Percentiles rank a stretch among this genome's conserved stretches.
Conservation (phyloP, 2,113 vertebrate species). For the Agapornis roseicollis region DNA sequence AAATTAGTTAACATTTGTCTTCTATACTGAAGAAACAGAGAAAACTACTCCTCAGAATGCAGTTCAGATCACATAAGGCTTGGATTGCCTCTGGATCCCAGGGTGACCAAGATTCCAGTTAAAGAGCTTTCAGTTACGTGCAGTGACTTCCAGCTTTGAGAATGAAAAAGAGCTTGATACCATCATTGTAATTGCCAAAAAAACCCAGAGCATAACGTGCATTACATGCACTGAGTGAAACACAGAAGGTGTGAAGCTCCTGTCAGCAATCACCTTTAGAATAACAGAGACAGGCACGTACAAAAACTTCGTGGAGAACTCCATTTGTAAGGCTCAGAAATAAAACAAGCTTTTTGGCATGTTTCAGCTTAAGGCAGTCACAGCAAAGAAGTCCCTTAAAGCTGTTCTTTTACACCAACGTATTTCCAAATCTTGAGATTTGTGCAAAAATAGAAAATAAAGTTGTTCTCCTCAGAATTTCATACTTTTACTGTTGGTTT, state of each 20-base stretch:
- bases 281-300: not conserved
- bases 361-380: not conserved
- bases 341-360: not conserved
- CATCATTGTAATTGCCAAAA: not conserved
- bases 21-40: not conserved
- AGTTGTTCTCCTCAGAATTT: not conserved
- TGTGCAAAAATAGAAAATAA: not conserved
- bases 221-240: not conserved
- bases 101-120: not conserved
- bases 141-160: not conserved
- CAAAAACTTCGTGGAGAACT: not conserved
- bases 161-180: not conserved
- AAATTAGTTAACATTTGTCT: not conserved
- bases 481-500: not conserved
- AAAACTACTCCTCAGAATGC: not conserved
- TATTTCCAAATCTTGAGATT: not conserved
- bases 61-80: not conserved
- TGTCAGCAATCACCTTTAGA: not conserved
- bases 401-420: not conserved
- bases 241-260: not conserved
- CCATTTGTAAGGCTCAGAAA: not conserved
- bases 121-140: not conserved
- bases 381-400: not conserved
- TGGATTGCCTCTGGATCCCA: not conserved
- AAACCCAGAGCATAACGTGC: not conserved